Evolutionary conservation across 2,888 invertebrate species (phyloP), one percentile per base, ranked within the genome.

Genomic region (Margaritifera margaritifera): DNA sequence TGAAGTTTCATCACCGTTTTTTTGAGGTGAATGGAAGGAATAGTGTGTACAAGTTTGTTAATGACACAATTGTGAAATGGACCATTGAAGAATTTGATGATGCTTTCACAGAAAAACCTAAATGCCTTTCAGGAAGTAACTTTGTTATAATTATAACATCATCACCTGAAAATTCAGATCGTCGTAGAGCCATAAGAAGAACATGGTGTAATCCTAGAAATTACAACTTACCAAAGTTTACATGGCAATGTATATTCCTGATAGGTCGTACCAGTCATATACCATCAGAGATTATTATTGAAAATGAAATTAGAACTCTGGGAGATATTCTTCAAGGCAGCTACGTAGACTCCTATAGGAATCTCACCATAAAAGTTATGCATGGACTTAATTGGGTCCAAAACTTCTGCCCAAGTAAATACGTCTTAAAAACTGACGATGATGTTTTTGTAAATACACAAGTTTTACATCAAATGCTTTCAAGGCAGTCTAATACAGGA

Each of bases 371-470:
- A 2, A 88, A 88, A 77, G 86, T 86, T 31, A 71, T 88, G 64
- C 84, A 86, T 71, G 87, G 87, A 27, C 77, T 88, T 22, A 66
- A 80, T 24, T 88, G 88, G 88, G 74, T 78, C 18, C 66, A 65
- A 61, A 65, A 65, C 24, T 52, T 64, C 51, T 88, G 88, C 75
- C 66, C 78, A 19, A 72, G 74, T 54, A 73, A 82, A 6, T 86
- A 77, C 73, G 75, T 86, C 11, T 71, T 88, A 22, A 88, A 88
- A 74, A 88, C 88, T 25, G 88, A 88, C 64, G 88, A 88, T 70
- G 88, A 88, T 74, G 87, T 87, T 67, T 88, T 85, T 80, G 86
- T 88, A 2, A 87, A 86, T 74, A 77, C 82, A 22, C 54, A 69
- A 55, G 65, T 85, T n/a, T 66, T 88, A 42, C 61, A 79, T 56